These are phyloP conservation scores for Quiscalus mexicanus DNA, from an alignment of 2,113 vertebrate species.

Conservation along the genomic window DNA sequence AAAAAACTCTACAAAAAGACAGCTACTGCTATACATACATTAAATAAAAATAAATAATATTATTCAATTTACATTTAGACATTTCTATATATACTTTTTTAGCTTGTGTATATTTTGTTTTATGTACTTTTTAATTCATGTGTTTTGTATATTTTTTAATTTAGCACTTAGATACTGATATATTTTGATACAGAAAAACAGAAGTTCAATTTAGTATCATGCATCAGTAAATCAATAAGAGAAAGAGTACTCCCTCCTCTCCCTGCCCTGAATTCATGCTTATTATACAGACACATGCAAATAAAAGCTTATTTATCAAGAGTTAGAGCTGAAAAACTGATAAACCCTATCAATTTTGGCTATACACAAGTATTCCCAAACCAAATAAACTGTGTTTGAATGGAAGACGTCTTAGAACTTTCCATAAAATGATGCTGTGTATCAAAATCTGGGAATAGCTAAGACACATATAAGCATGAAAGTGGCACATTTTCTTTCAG, in stretches of 20 bases:
- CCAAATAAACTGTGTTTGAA: background rate
- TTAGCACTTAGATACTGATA: background rate
- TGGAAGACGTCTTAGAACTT: background rate
- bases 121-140: background rate
- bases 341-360: background rate
- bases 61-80: background rate
- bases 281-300: background rate
- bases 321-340: background rate
- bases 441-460: background rate
- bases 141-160: background rate
- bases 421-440: background rate
- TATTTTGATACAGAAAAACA: background rate
- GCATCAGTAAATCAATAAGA: background rate
- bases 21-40: background rate
- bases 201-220: background rate
- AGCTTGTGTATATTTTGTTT: background rate
- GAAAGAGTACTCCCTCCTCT: background rate
- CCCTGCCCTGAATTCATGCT: background rate
- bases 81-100: background rate
- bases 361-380: background rate
- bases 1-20: background rate
- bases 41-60: background rate
- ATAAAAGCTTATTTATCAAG: background rate
- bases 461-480: background rate
- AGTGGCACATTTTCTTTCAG: background rate